A percentile compares a stretch with the other conserved stretches of the same genome.
phyloP scores from a whole-genome alignment of 2,888 invertebrate species.

The Aradus depressus region DNA sequence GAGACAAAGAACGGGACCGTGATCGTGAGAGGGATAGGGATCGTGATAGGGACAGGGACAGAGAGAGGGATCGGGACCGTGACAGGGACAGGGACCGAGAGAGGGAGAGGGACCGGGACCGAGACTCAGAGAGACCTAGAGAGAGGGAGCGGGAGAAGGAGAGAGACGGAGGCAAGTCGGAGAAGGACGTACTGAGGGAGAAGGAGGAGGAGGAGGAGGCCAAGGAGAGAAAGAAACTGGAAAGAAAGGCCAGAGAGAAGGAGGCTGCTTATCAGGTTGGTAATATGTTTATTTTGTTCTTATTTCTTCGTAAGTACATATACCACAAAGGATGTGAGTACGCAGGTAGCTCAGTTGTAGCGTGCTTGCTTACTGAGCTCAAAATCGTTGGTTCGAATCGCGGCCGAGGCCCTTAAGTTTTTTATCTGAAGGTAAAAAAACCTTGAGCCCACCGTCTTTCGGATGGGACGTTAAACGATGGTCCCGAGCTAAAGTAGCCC shows the following conservation, averaged over 20 bases:
- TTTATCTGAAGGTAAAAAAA: too few species aligned
- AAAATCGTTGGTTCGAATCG: too few species aligned
- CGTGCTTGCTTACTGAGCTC: too few species aligned
- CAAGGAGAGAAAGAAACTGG: conserved; percentile 77
- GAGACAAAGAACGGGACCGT: conserved; percentile 27
- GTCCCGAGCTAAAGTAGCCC: too few species aligned
- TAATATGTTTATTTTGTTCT: conserved; percentile 33
- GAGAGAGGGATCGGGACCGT: conserved; percentile 28
- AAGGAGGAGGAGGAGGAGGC: conserved; percentile 74
- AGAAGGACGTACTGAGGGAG: conserved; percentile 35
- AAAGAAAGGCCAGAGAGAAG: conserved; percentile 85
- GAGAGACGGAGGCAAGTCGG: conserved; percentile 32
- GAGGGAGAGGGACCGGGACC: conserved; percentile 24
- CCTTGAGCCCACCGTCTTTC: too few species aligned
- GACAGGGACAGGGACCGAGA: conserved; percentile 26
- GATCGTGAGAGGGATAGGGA: conserved; percentile 27
- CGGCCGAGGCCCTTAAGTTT: too few species aligned
- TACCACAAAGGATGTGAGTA: too few species aligned
- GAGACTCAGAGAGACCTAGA: conserved; percentile 27
- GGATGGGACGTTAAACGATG: too few species aligned
- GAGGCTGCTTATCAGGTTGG: conserved; percentile 93
- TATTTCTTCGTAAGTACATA: too few species aligned
- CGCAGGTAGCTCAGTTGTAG: too few species aligned
- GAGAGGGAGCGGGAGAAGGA: conserved; percentile 28
- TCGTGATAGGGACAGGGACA: conserved; percentile 28